phyloP scores from a whole-genome alignment of 2,113 vertebrate species.

The Carassius auratus region DNA sequence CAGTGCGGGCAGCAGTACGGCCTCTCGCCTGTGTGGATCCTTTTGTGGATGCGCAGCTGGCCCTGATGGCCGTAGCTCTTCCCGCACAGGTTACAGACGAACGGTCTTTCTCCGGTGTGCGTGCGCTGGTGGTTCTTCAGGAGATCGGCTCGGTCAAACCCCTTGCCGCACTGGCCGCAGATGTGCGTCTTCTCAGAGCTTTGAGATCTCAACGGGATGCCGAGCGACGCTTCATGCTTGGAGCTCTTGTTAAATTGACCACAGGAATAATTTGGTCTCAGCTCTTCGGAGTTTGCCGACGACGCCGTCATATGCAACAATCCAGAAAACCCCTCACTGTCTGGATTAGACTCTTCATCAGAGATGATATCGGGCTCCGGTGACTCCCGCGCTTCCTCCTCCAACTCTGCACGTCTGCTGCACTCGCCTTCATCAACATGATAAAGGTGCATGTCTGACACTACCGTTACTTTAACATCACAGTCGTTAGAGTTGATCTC shows the following conservation, averaged over 20 bases:
- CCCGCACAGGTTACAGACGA: slow-evolving; percentile 69
- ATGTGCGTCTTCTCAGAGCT: slow-evolving; percentile 42
- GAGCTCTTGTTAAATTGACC: too few relatives aligned
- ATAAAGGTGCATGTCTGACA: too few relatives aligned
- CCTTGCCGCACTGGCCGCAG: slow-evolving; percentile 71
- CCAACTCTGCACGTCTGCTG: too few relatives aligned
- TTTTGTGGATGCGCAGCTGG: slow-evolving; percentile 75
- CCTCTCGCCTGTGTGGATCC: slow-evolving; percentile 75
- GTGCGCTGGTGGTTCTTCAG: slow-evolving; percentile 73
- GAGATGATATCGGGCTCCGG: too few relatives aligned
- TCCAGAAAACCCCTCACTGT: too few relatives aligned
- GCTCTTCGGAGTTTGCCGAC: too few relatives aligned
- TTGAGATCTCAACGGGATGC: too few relatives aligned
- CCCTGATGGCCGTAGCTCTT: slow-evolving; percentile 73
- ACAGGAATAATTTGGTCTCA: too few relatives aligned
- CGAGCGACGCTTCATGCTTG: too few relatives aligned
- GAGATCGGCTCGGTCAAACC: slow-evolving; percentile 70
- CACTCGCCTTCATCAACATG: too few relatives aligned
- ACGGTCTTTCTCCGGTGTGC: slow-evolving; percentile 74
- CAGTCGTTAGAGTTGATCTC: not conserved
- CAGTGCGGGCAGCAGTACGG: slow-evolving; percentile 72
- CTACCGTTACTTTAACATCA: not conserved
- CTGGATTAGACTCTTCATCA: not conserved
- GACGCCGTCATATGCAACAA: too few relatives aligned
- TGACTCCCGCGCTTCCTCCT: too few relatives aligned